These are phyloP conservation scores for Dicaeum eximium DNA, from an alignment of 2,113 vertebrate genomes.

Conservation along the genomic window DNA sequence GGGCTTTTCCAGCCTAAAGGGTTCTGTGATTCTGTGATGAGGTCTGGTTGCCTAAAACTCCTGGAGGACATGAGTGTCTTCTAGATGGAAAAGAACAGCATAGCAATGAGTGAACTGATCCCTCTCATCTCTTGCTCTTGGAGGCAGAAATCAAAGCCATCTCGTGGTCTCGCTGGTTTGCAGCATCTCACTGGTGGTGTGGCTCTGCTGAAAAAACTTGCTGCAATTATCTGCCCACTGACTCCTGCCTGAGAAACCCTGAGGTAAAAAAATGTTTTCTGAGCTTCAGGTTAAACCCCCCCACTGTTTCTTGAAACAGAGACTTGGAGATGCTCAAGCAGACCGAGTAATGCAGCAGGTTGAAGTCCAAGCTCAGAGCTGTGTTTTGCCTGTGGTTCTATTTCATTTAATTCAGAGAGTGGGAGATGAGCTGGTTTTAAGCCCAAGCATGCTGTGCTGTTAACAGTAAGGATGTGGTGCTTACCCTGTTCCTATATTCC, in stretches of 20 bases:
- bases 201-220: not conserved
- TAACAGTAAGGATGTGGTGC: not conserved
- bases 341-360: not conserved
- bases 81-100: not conserved
- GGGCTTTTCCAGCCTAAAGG: not conserved
- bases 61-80: not conserved
- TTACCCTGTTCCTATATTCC: not conserved
- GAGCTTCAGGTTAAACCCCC: not conserved
- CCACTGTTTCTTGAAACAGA: not conserved
- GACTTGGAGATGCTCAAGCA: not conserved
- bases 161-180: rapidly evolving
- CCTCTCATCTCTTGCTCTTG: not conserved
- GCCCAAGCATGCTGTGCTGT: not conserved
- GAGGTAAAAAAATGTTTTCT: not conserved
- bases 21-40: not conserved
- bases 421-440: not conserved
- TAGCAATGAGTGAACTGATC: not conserved
- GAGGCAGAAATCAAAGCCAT: not conserved
- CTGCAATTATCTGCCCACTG: not conserved
- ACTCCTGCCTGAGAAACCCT: not conserved
- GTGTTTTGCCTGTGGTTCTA: not conserved
- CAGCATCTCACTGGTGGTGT: not conserved
- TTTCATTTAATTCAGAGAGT: not conserved
- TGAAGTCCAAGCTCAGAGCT: not conserved
- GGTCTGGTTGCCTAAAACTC: not conserved